phyloP scores from a whole-genome alignment of 2,888 invertebrate genomes.

The Xestia ashworthii region DNA sequence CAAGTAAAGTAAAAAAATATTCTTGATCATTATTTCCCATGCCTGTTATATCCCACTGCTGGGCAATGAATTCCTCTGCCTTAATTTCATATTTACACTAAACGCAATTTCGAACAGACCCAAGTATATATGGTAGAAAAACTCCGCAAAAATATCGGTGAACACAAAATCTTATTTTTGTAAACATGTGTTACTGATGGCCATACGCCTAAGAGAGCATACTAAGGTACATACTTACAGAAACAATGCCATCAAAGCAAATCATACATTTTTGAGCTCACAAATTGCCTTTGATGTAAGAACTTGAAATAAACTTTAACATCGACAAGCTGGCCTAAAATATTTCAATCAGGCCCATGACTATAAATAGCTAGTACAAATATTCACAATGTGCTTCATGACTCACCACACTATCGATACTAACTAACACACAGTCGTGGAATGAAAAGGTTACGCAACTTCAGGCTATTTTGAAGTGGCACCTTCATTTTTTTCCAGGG shows the following conservation, averaged over 20 bases:
- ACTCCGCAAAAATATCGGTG: no score
- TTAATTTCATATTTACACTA: no score
- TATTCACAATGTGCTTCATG: background rate
- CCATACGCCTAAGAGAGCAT: no score
- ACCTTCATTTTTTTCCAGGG: background rate
- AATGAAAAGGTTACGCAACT: conserved; percentile 14
- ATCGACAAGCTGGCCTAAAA: background rate
- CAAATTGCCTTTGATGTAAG: background rate
- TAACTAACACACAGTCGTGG: background rate
- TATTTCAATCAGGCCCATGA: background rate
- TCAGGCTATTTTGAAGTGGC: background rate
- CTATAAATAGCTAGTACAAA: background rate
- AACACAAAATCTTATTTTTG: no score
- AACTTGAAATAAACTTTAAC: background rate
- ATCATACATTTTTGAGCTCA: background rate
- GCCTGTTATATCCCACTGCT: no score
- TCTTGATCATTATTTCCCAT: no score
- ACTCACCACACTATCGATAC: background rate
- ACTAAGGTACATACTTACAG: background rate
- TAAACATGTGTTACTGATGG: no score
- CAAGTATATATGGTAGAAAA: no score
- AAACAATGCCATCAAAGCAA: background rate
- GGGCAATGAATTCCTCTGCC: no score
- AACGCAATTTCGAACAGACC: no score
- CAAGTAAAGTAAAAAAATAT: no score